phyloP scores from a whole-genome alignment of 2,113 vertebrate species.

The Phalacrocorax pelagicus region DNA sequence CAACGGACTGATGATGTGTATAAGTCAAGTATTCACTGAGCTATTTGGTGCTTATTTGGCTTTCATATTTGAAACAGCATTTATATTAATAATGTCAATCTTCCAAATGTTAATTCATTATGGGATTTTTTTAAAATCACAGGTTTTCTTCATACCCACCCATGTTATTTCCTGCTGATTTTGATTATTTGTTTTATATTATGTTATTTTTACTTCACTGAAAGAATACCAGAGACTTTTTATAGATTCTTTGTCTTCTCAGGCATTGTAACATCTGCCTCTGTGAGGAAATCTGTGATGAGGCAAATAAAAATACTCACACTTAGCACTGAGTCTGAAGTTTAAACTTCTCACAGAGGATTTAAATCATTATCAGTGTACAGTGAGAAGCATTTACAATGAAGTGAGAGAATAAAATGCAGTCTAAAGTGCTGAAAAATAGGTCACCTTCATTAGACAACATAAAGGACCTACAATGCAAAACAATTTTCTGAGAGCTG shows the following conservation, averaged over 20 bases:
- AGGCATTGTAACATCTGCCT: not conserved
- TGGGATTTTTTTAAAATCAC: not conserved
- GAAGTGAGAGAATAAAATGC: not conserved
- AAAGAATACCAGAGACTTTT: not conserved
- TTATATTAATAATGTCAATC: not conserved
- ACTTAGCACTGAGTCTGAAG: not conserved
- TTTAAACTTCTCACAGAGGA: not conserved
- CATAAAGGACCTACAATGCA: not conserved
- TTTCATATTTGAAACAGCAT: not conserved
- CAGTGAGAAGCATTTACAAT: not conserved
- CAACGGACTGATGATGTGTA: not conserved
- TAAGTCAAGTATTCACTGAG: not conserved
- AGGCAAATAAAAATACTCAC: conserved; percentile 1
- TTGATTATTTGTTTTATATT: not conserved
- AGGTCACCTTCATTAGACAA: not conserved
- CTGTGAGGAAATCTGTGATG: not conserved
- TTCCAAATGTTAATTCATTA: not conserved
- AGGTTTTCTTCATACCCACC: not conserved
- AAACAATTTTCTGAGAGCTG: not conserved
- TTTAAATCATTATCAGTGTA: not conserved
- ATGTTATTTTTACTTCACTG: not conserved
- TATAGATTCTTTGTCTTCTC: not conserved
- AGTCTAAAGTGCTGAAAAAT: not conserved
- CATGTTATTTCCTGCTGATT: not conserved
- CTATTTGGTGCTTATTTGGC: not conserved